Base-by-base conservation (phyloP, 2,797 vertebrate species). In the Pangasius krempfi region DNA sequence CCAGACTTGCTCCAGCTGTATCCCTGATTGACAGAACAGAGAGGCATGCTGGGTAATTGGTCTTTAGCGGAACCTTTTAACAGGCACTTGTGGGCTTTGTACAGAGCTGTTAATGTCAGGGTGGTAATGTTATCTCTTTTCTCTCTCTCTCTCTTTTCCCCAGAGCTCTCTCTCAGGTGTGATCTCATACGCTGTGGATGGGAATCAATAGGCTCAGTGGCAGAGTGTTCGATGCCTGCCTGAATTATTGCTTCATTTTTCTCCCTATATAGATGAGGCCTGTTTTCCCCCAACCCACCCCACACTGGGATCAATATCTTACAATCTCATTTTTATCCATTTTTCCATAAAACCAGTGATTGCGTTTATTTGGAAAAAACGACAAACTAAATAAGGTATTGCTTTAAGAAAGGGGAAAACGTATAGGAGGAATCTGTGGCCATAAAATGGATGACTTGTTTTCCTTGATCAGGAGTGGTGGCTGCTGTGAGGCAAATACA, bases 241-340 rank as follows among this genome's bases (percentile, higher is more conserved):
- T 98, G 97, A 98, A 98, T 99, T 98, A 98, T 98, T 97, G 98
- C 97, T 98, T 98, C 97, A 98, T 98, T 98, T 98, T 98, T 98
- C 94, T 97, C 96, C 96, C 97, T 98, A 97, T 98, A 98, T 97
- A 98, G 97, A 98, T 97, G 97, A 97, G 95, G 96, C 84, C 98
- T 93, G 92, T 94, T 92, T 97, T 95, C 96, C 94, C 90, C 72
- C 87, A 83, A 70, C 89, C 90, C 92, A 87, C 92, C 94, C 93
- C 92, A 93, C 90, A 96, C 94, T 85, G 87, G 84, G 96, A 98
- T 99, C 98, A 92, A 98, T 99, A 97, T 96, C 97, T 96, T 96
- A 97, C 97, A 97, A 98, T 97, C 96, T 97, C 96, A 92, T 93
- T 98, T 97, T 98, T 97, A 97, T 97, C 97, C 97, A 96, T 98